Evolutionary conservation across 2,113 vertebrate species (phyloP), one percentile per base, ranked within the genome.

Genomic region (Oxyruncus cristatus): DNA sequence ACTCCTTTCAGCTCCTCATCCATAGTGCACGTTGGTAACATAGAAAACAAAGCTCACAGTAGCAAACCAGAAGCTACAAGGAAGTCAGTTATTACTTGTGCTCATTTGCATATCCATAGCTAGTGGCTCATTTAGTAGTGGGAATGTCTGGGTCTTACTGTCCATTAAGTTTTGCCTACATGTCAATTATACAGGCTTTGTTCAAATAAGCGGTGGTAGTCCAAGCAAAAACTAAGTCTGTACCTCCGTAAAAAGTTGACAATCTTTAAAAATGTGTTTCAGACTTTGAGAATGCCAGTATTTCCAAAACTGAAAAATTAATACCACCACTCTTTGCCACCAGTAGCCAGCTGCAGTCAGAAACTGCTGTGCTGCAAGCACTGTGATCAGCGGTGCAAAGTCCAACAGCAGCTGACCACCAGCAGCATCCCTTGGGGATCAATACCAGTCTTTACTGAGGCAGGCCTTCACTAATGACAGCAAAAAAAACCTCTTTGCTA

Each of bases 11-110:
- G 70, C 52, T 82, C 30, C 42, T 59, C 42, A 41, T 26, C 18
- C 65, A 63, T 4, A 63, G 39, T 0, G 0, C 8, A 8, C 39
- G 37, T 62, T 5, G 11, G 33, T 59, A 75, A 89, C 20, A 58
- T 59, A 35, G 33, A 72, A 53, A 44, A 53, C 32, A 80, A 70
- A 32, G 39, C 61, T 50, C 75, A 55, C 14, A 50, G 14, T 0
- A 73, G 49, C 18, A 86, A 74, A 80, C 23, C 33, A 24, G 30
- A 81, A 70, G 30, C 33, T 71, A 42, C 52, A 47, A 39, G 5
- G 63, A 46, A 73, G 44, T n/a, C 53, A 63, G 15, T 8, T 59
- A n/a, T 55, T 81, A 71, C 32, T 16, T 11, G 33, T 39, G n/a
- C 42, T 47, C 35, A 55, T 27, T 47, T 56, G 33, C 35, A 85